phyloP scores from a whole-genome alignment of 1,140 invertebrate species.

The Ostrea denselamellosa region DNA sequence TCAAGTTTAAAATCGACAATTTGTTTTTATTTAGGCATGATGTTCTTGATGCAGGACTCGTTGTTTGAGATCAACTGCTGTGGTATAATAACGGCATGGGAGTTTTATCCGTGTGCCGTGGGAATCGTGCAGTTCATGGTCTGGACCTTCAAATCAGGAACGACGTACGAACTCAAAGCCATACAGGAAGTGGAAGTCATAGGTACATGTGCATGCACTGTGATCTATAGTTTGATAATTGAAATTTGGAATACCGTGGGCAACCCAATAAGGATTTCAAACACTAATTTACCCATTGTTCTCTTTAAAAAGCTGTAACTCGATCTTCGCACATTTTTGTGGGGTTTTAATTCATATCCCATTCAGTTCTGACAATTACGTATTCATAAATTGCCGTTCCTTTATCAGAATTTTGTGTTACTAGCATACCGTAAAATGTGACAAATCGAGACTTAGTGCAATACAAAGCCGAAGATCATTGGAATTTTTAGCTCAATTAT shows the following conservation, averaged over 20 bases:
- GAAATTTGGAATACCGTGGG: not conserved
- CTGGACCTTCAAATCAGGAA: conserved; percentile 6
- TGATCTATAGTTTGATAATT: too few relatives aligned
- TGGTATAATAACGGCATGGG: conserved; percentile 33
- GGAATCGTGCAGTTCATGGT: conserved; percentile 29
- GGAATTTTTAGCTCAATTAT: too few relatives aligned
- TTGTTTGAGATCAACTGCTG: conserved; percentile 7
- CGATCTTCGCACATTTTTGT: too few relatives aligned
- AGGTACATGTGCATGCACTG: not conserved
- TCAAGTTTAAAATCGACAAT: too few relatives aligned
- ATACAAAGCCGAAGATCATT: too few relatives aligned
- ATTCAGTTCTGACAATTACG: too few relatives aligned
- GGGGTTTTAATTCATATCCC: too few relatives aligned
- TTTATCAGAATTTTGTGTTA: too few relatives aligned
- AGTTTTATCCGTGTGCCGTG: not conserved
- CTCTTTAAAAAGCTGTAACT: too few relatives aligned
- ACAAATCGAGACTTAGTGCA: too few relatives aligned
- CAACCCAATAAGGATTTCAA: not conserved
- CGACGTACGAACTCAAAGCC: conserved; percentile 7
- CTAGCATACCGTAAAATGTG: too few relatives aligned
- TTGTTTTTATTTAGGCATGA: not conserved
- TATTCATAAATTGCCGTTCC: too few relatives aligned
- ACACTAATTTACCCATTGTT: not conserved
- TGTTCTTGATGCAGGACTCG: conserved; percentile 6
- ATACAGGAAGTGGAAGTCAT: conserved; percentile 3